phyloP scores from a whole-genome alignment of 2,888 invertebrate genomes.

The Pecten maximus region DNA sequence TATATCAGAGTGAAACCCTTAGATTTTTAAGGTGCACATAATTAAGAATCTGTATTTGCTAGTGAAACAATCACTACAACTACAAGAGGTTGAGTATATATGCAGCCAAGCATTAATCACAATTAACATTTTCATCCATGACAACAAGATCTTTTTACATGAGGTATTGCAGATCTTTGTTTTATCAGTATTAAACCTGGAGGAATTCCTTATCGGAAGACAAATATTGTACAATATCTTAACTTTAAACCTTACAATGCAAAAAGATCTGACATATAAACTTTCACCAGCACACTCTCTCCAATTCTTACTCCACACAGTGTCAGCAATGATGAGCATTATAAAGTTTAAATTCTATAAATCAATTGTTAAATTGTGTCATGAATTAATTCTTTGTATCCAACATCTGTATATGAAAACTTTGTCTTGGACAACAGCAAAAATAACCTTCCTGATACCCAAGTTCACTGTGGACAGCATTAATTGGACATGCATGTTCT shows the following conservation, averaged over 20 bases:
- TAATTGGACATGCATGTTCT: neutral
- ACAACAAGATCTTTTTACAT: constrained; percentile 32
- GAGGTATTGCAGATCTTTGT: constrained; percentile 6
- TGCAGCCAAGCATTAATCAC: constrained; percentile 31
- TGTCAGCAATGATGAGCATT: neutral
- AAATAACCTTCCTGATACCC: neutral
- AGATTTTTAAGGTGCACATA: neutral
- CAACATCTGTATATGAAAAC: neutral
- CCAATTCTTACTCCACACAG: neutral
- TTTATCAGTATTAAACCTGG: neutral
- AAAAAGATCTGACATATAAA: neutral
- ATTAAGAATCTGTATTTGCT: neutral
- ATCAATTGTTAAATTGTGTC: neutral
- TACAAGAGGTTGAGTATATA: neutral
- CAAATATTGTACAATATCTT: neutral
- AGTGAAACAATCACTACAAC: neutral
- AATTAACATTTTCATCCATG: neutral
- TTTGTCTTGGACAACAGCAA: neutral
- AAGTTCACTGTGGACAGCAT: neutral
- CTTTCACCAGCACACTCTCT: neutral
- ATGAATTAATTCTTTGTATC: neutral
- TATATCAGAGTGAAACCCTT: too few species aligned
- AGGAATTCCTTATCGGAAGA: constrained; percentile 1
- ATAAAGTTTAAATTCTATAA: neutral
- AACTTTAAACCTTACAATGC: neutral